Percentiles rank a stretch among this genome's conserved stretches.
Conservation (phyloP, 2,888 invertebrate genomes). For the Eupithecia subfuscata region DNA sequence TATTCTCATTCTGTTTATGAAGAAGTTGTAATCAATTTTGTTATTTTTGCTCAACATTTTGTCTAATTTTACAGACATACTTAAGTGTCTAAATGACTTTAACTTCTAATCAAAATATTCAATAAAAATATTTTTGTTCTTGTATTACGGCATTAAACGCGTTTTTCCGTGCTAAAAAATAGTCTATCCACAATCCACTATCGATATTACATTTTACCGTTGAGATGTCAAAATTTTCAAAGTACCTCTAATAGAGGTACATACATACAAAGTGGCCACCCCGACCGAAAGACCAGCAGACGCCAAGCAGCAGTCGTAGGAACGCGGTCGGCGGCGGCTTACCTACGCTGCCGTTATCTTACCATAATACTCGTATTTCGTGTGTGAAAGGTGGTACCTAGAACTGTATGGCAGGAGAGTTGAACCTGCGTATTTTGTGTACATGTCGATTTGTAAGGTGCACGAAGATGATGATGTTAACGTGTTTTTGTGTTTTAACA, state of each 20-base stretch:
- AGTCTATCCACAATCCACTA: neutral
- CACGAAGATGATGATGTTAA: constrained; percentile 12
- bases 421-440: neutral
- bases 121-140: too few relatives aligned
- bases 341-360: neutral
- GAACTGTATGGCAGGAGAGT: neutral
- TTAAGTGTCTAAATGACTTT: too few relatives aligned
- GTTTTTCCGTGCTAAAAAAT: too few relatives aligned
- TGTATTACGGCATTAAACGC: too few relatives aligned
- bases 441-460: neutral
- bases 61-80: too few relatives aligned
- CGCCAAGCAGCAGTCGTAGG: neutral
- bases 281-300: neutral
- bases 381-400: neutral
- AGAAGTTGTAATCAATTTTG: too few relatives aligned
- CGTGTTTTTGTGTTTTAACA: constrained; percentile 17
- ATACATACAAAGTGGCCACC: neutral
- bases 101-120: too few relatives aligned
- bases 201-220: too few relatives aligned
- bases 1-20: too few relatives aligned
- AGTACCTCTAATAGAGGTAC: neutral
- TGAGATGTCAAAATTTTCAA: neutral
- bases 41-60: too few relatives aligned
- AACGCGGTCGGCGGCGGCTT: neutral
- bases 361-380: neutral